Evolutionary conservation across 2,888 invertebrate genomes (phyloP).

Genomic region (Temnothorax ravouxi): DNA sequence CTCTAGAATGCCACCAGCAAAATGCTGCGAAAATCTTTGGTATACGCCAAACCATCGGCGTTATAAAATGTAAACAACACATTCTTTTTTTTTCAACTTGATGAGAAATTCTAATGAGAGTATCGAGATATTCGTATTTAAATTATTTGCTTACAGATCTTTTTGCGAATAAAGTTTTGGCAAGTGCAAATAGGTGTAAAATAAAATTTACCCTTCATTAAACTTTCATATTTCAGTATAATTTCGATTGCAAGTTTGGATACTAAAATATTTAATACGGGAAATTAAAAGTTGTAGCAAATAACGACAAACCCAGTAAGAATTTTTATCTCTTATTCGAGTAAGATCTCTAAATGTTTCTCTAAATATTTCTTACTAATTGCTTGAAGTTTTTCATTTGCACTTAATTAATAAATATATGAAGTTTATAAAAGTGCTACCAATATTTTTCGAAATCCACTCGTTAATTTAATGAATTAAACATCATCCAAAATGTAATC

Average conservation of each 20-base stretch:
- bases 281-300: slow-evolving; percentile 17
- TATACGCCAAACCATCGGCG: neutral
- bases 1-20: neutral
- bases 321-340: slow-evolving; percentile 4
- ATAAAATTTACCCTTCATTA: slow-evolving; percentile 16
- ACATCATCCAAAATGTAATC: neutral
- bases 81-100: neutral
- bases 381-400: neutral
- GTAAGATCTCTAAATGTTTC: neutral
- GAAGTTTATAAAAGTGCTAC: neutral
- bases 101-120: neutral
- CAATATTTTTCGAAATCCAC: neutral
- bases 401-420: neutral
- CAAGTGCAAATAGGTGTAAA: neutral
- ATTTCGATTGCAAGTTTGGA: slow-evolving; percentile 24
- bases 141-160: neutral
- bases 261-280: slow-evolving; percentile 17
- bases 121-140: neutral
- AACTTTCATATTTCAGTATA: neutral
- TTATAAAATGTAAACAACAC: slow-evolving; percentile 2
- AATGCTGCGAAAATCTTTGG: slow-evolving; percentile 4
- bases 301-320: neutral
- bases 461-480: neutral
- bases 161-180: neutral
- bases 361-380: slow-evolving; percentile 1